phyloP scores from a whole-genome alignment of 2,113 vertebrate species.

The Takifugu bimaculatus region DNA sequence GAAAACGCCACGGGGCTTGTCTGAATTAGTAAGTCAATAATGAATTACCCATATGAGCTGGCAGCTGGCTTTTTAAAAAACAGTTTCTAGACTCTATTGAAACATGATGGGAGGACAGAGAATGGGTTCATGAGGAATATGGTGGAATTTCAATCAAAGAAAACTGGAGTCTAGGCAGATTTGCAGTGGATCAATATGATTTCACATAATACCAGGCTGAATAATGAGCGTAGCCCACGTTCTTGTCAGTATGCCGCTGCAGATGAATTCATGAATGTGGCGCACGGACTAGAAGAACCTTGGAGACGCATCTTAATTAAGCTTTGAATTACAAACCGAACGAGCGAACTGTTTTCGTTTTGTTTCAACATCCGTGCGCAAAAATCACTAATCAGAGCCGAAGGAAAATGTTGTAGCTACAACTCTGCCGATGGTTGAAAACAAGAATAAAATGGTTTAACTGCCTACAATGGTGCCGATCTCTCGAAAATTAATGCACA shows the following conservation, averaged over 20 bases:
- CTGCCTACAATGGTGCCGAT: conserved; percentile 54
- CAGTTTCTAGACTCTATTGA: too few species aligned
- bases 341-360: conserved; percentile 33
- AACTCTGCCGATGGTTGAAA: conserved; percentile 53
- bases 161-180: background rate
- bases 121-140: too few species aligned
- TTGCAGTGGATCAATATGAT: background rate
- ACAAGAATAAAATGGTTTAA: conserved; percentile 57
- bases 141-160: too few species aligned
- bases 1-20: too few species aligned
- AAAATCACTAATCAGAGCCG: conserved; percentile 34
- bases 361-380: conserved; percentile 52
- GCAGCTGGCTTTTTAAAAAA: too few species aligned
- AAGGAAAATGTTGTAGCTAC: conserved; percentile 56
- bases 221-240: background rate
- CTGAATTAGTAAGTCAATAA: too few species aligned
- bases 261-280: conserved; percentile 18
- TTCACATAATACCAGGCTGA: background rate
- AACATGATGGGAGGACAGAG: too few species aligned
- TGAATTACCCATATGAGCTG: too few species aligned
- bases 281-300: conserved; percentile 19
- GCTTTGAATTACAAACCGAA: conserved; percentile 25
- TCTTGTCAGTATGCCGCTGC: background rate
- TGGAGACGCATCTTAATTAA: conserved; percentile 23
- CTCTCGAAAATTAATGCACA: conserved; percentile 72